These are phyloP conservation scores for Anthonomus grandis DNA, from an alignment of 1,140 invertebrate genomes.

Conservation along the genomic window DNA sequence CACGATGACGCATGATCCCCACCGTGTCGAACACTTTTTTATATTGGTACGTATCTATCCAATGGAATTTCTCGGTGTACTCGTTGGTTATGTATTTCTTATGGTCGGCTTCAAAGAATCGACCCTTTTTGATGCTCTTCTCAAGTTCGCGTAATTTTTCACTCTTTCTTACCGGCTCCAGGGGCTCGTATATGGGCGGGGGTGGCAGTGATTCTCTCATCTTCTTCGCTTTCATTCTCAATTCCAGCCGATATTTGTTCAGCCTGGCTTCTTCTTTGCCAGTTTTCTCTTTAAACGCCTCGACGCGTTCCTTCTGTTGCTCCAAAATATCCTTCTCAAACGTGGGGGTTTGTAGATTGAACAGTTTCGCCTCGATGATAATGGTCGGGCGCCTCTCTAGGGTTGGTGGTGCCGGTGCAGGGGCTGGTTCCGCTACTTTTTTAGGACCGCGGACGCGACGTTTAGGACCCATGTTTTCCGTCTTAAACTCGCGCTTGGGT, in stretches of 20 bases:
- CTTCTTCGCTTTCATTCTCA: slow-evolving; percentile 36
- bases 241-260: slow-evolving; percentile 39
- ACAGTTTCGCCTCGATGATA: slow-evolving; percentile 23
- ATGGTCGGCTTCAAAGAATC: slow-evolving; percentile 45
- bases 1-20: slow-evolving; percentile 43
- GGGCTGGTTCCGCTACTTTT: slow-evolving; percentile 19
- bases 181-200: slow-evolving; percentile 37
- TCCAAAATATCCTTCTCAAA: slow-evolving; percentile 42
- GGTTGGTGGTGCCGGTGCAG: slow-evolving; percentile 1
- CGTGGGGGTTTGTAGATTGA: slow-evolving; percentile 37
- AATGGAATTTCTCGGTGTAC: slow-evolving; percentile 33
- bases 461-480: slow-evolving; percentile 40
- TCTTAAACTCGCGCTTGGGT: slow-evolving; percentile 41
- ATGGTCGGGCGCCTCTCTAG: background rate
- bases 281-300: slow-evolving; percentile 40
- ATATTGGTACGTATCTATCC: slow-evolving; percentile 41
- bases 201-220: slow-evolving; percentile 31
- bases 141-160: slow-evolving; percentile 42
- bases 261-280: slow-evolving; percentile 40
- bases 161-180: slow-evolving; percentile 45
- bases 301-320: slow-evolving; percentile 44
- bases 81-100: slow-evolving; percentile 42
- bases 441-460: slow-evolving; percentile 35
- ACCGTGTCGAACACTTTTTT: slow-evolving; percentile 42
- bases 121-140: slow-evolving; percentile 42